phyloP scores from a whole-genome alignment of 2,888 invertebrate genomes.

The Lasioglossum leucozonium region DNA sequence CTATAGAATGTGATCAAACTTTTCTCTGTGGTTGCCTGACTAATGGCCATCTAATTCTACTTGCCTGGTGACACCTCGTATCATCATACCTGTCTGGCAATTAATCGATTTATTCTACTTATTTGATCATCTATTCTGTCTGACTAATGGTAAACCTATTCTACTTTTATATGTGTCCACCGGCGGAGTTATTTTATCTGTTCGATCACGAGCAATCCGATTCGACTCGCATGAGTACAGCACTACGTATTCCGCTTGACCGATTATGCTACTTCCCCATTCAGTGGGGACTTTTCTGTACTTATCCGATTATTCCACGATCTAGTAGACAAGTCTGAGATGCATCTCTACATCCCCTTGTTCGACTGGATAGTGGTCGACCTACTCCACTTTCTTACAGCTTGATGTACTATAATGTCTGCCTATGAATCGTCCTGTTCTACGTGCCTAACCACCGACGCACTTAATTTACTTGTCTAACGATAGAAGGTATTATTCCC shows the following conservation, averaged over 20 bases:
- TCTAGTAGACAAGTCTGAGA: background rate
- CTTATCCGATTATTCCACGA: background rate
- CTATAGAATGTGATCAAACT: background rate
- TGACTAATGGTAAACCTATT: background rate
- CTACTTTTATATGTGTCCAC: background rate
- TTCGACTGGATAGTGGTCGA: constrained; percentile 24
- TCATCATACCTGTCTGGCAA: background rate
- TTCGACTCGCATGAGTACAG: background rate
- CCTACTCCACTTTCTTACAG: constrained; percentile 6
- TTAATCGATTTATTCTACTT: background rate
- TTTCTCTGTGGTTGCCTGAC: background rate
- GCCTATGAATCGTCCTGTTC: background rate
- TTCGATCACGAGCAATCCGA: background rate
- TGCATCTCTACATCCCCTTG: constrained; percentile 6
- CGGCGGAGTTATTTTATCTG: background rate
- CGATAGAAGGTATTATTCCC: background rate
- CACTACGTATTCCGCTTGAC: background rate
- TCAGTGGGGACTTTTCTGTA: background rate
- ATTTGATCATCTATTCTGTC: background rate
- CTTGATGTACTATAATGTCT: constrained; percentile 2
- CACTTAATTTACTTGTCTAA: background rate
- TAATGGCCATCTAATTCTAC: background rate
- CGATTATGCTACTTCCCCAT: background rate
- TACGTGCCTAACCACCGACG: background rate
- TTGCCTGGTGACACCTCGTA: background rate